Percentiles rank a stretch among this genome's conserved stretches.
Evolutionary conservation across 1,140 invertebrate species (phyloP).

Genomic region (Sinella curviseta): DNA sequence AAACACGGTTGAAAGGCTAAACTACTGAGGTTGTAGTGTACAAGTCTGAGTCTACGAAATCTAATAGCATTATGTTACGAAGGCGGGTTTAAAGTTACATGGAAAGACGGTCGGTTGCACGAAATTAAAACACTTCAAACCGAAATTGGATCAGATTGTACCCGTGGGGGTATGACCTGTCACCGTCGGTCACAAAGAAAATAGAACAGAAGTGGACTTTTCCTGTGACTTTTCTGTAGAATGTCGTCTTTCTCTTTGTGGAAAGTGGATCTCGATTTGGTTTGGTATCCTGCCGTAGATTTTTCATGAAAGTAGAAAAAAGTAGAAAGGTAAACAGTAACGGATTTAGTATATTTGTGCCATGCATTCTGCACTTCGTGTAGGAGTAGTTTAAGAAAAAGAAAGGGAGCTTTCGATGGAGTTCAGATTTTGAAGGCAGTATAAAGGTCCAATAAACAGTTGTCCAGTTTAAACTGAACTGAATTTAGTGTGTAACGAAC

Average conservation of each 20-base stretch:
- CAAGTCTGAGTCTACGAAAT: too few species aligned
- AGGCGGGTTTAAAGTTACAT: too few species aligned
- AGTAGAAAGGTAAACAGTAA: too few species aligned
- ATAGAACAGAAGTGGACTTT: not conserved
- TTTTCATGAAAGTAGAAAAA: too few species aligned
- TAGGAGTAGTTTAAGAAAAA: not conserved
- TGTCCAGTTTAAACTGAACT: not conserved
- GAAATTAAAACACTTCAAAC: slow-evolving; percentile 22
- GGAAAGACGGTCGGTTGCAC: not conserved
- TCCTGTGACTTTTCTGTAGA: not conserved
- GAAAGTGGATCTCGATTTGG: not conserved
- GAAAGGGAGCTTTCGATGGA: not conserved
- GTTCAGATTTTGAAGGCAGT: not conserved
- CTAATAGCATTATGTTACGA: too few species aligned
- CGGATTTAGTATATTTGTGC: too few species aligned
- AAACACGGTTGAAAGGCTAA: too few species aligned
- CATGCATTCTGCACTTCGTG: too few species aligned
- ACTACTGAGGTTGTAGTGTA: too few species aligned
- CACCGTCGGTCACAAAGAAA: not conserved
- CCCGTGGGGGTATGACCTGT: slow-evolving; percentile 2
- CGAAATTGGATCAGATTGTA: slow-evolving; percentile 13
- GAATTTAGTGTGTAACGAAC: not conserved
- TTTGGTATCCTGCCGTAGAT: too few species aligned
- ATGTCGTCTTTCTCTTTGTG: not conserved
- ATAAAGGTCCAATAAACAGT: not conserved